These are phyloP conservation scores for Abscondita cerata DNA, from an alignment of 2,888 invertebrate species.

Conservation along the genomic window DNA sequence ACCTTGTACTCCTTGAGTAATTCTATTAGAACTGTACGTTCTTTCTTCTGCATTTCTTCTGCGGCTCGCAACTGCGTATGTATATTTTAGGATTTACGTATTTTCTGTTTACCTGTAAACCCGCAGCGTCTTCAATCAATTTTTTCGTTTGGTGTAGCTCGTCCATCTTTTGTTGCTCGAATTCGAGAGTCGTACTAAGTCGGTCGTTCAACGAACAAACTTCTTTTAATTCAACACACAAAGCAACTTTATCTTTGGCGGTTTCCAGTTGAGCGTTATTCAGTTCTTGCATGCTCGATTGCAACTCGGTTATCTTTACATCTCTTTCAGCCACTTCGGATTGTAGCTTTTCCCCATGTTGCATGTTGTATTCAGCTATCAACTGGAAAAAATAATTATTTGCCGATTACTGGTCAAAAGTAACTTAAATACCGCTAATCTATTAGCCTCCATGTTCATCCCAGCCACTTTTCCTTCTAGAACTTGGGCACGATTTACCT, in stretches of 20 bases:
- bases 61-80: conserved; percentile 48
- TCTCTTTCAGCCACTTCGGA: conserved; percentile 51
- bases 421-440: conserved; percentile 50
- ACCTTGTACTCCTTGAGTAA: conserved; percentile 47
- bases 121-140: conserved; percentile 44
- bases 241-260: conserved; percentile 52
- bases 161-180: conserved; percentile 48
- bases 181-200: conserved; percentile 47
- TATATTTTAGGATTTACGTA: conserved; percentile 32
- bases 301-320: conserved; percentile 48
- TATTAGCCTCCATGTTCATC: conserved; percentile 52
- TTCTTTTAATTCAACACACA: conserved; percentile 53
- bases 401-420: too few relatives aligned
- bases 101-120: conserved; percentile 35
- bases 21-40: conserved; percentile 47
- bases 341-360: conserved; percentile 53
- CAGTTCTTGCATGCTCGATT: conserved; percentile 49
- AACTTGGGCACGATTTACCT: conserved; percentile 48
- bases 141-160: conserved; percentile 48
- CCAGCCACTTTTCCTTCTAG: conserved; percentile 50
- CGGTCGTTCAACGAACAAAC: conserved; percentile 51
- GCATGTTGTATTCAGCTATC: conserved; percentile 55
- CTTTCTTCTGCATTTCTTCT: conserved; percentile 50
- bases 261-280: conserved; percentile 50
- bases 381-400: conserved; percentile 45